Conservation (phyloP, 1,140 invertebrate species). For the Macrosteles quadrilineatus region DNA sequence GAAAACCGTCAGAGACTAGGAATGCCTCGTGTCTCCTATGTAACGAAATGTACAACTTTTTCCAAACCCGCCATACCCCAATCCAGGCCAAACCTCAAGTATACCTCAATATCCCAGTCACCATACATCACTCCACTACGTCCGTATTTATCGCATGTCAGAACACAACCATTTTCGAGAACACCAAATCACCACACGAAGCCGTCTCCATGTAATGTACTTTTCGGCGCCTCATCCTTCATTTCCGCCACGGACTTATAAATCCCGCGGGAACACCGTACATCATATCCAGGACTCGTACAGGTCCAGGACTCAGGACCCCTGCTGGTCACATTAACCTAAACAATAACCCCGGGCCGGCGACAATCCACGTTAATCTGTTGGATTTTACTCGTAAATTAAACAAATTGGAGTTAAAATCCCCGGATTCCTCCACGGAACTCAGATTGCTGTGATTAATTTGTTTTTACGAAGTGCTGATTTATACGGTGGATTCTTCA, state of each 20-base stretch:
- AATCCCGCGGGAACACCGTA: not conserved
- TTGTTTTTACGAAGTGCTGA: no score
- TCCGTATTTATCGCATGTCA: no score
- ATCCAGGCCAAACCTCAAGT: no score
- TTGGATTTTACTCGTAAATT: not conserved
- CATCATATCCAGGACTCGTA: not conserved
- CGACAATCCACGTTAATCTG: conserved; percentile 2
- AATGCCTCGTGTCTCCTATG: no score
- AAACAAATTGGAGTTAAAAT: conserved; percentile 8
- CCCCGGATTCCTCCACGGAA: not conserved
- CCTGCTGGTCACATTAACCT: conserved; percentile 5
- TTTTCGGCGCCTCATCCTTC: conserved; percentile 3
- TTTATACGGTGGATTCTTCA: no score
- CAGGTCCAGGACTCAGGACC: no score
- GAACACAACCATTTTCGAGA: not conserved
- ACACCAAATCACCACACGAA: not conserved
- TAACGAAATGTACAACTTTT: no score
- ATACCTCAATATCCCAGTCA: no score
- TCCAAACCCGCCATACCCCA: no score
- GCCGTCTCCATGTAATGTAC: not conserved
- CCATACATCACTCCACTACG: no score
- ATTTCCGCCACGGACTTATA: not conserved
- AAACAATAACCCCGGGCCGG: not conserved
- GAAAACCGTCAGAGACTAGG: no score
- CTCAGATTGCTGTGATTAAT: not conserved